Base-by-base conservation (phyloP, 2,797 vertebrate genomes). In the Hephaestus fuliginosus region DNA sequence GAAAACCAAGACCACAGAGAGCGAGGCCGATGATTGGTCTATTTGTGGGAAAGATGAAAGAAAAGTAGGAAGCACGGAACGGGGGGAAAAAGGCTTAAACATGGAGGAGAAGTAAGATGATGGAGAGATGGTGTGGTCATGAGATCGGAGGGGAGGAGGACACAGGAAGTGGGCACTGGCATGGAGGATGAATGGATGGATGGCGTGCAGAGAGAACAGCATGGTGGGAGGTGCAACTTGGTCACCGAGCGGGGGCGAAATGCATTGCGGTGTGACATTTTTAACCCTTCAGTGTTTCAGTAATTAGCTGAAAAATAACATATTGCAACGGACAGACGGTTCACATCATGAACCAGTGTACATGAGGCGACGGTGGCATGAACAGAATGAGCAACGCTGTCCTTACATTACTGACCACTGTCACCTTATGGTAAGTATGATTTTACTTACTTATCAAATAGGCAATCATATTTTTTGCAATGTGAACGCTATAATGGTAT, bases 141-240 rank as follows among this genome's bases (percentile, higher is more conserved):
- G 75, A 81, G 76, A 85, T 80, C 7, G 72, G 66, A 67, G 48
- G 86, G 89, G 86, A 86, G 83, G 79, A 80, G 81, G 81, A 83
- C 75, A 81, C 81, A 88, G 86, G 84, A 90, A 91, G 77, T 12
- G 28, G 33, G 64, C 80, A 64, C 63, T 89, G 88, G 90, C 88
- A 85, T 72, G 73, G 85, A 60, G 80, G 85, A 86, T 89, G 81
- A 80, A 86, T 87, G 88, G 83, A 79, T 89, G 60, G 86, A 88
- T 80, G 79, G 76, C 89, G 51, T 84, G 89, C 87, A 82, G 90
- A 89, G 92, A 88, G 90, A 90, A 89, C 91, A 93, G 92, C 89
- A 92, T 93, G 92, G 89, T 91, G 92, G 93, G 92, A 92, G 92
- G 92, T 89, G 91, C 89, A 87, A 78, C 80, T 80, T 85, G 91